Evolutionary conservation across 1,140 invertebrate species (phyloP), one percentile per base, ranked within the genome.

Genomic region (Bombus picipes): DNA sequence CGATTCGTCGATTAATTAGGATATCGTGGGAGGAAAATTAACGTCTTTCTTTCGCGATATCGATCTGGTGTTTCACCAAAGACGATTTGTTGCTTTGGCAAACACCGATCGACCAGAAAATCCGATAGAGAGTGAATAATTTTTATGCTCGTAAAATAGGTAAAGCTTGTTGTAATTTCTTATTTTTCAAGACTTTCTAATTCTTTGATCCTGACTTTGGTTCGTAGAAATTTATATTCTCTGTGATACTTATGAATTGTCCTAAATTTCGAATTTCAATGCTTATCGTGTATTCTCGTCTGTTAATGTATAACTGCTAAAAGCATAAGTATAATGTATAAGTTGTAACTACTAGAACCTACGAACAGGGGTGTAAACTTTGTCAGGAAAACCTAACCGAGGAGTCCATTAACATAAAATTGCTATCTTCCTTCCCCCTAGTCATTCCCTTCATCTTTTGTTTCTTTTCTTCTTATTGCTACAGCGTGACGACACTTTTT

Each of bases 1-100:
- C n/a, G 65, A 83, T 83, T 83, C 43, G 37, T 77, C 74, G 41
- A 83, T 77, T 77, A 83, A 77, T 83, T 70, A 59, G 41, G 18
- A 43, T 53, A 43, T 53, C 41, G 34, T 1, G 32, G 18, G 4
- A 22, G 9, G 62, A 25, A n/a, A 28, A 68, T 68, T 34, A 59
- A 34, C 37, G 39, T n/a, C n/a, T 47, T 43, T 68, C 39, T 68
- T 34, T 47, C 37, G 28, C 9, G 5, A 22, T 41, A 22, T 76
- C 53, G 74, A 68, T 1, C n/a, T 37, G 74, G 18, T 43, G 39
- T 66, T 47, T 47, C 59, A 12, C 0, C 28, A 34, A 62, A 62
- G 28, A 5, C 59, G 12, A 62, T 13, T n/a, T 13, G 3, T 62
- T 62, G 28, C 28, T 13, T 13, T n/a, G 59, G 59, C 3, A 13